Evolutionary conservation across 2,797 vertebrate genomes (phyloP).

Genomic region (Sebastes itinus): DNA sequence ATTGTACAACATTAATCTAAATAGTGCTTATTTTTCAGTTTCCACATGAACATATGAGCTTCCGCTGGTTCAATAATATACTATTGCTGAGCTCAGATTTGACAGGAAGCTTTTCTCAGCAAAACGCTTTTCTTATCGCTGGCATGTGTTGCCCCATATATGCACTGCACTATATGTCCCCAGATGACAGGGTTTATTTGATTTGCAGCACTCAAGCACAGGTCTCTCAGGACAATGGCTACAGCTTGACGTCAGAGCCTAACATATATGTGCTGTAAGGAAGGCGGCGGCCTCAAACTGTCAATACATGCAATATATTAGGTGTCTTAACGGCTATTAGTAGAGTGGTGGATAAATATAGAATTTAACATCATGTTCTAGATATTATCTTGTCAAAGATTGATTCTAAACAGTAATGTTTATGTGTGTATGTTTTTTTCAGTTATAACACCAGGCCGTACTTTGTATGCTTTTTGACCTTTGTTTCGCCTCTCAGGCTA

Average conservation of each 20-base stretch:
- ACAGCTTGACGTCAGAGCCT: slow-evolving; percentile 31
- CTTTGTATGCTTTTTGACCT: background rate
- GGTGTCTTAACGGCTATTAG: background rate
- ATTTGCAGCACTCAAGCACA: slow-evolving; percentile 37
- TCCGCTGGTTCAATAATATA: background rate
- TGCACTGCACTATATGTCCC: background rate
- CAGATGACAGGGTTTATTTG: slow-evolving; percentile 15
- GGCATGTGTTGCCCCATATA: background rate
- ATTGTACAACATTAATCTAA: background rate
- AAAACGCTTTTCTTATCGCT: slow-evolving; percentile 16
- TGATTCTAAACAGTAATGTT: background rate
- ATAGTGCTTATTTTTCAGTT: background rate
- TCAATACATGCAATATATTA: background rate
- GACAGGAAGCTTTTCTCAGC: slow-evolving; percentile 27
- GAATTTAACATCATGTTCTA: background rate
- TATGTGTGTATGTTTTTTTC: background rate
- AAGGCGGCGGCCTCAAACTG: background rate
- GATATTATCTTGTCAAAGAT: slow-evolving; percentile 8
- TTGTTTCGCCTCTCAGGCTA: background rate
- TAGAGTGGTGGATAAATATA: background rate
- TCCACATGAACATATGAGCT: background rate
- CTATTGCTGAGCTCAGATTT: background rate
- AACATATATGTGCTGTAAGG: background rate
- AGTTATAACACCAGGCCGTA: background rate
- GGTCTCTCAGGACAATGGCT: slow-evolving; percentile 28